These are phyloP conservation scores for Valencia hispanica DNA, from an alignment of 2,797 vertebrate genomes.

Conservation along the genomic window DNA sequence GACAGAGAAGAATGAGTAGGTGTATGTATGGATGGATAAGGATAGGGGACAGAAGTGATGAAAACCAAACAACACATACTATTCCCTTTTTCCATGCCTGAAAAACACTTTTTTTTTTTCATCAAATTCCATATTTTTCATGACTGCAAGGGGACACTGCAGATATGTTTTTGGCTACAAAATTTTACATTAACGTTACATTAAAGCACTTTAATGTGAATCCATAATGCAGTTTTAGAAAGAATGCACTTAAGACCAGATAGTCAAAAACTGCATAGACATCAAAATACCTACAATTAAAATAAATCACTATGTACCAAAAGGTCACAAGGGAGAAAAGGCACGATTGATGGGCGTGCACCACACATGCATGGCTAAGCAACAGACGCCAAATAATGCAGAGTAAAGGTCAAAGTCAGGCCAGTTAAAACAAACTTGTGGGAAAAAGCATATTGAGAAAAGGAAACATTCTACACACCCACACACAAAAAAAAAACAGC, in stretches of 20 bases:
- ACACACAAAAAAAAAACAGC: conserved; percentile 17
- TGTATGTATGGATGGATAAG: not conserved
- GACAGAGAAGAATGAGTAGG: not conserved
- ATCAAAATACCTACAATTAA: not conserved
- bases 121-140: not conserved
- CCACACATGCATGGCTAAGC: conserved; percentile 33
- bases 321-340: conserved; percentile 32
- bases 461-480: conserved; percentile 1
- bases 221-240: not conserved
- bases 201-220: not conserved
- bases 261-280: not conserved
- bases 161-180: not conserved
- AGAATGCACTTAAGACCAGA: not conserved
- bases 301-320: conserved; percentile 19
- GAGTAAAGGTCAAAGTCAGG: conserved; percentile 54
- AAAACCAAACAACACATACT: not conserved
- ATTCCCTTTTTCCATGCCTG: not conserved
- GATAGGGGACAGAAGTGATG: not conserved
- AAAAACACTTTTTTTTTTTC: not conserved
- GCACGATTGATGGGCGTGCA: conserved; percentile 40
- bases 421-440: conserved; percentile 33
- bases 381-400: conserved; percentile 30
- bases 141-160: not conserved
- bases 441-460: conserved; percentile 13
- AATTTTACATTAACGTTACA: not conserved